These are phyloP conservation scores for Zootoca vivipara DNA, from an alignment of 2,113 vertebrate species.

Conservation along the genomic window DNA sequence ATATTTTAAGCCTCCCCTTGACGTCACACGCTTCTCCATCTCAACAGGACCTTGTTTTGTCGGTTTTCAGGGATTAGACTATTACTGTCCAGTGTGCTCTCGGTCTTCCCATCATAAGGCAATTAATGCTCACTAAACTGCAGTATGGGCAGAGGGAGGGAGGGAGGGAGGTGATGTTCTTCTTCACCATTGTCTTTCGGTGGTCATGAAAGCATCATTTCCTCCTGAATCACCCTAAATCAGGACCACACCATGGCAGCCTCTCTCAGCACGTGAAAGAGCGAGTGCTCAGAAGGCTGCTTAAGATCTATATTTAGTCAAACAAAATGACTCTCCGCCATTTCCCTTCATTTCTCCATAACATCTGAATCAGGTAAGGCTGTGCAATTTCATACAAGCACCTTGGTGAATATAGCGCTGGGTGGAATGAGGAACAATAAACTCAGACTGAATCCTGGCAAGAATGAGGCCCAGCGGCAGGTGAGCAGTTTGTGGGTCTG, in stretches of 20 bases:
- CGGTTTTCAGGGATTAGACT: conserved; percentile 5
- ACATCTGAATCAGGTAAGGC: too few species aligned
- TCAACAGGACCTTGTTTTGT: conserved; percentile 42
- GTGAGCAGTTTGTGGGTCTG: too few species aligned
- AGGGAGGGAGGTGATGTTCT: neutral
- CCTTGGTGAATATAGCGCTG: too few species aligned
- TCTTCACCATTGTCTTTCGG: neutral
- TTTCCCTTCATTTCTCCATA: too few species aligned
- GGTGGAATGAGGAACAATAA: too few species aligned
- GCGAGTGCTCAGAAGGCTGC: neutral
- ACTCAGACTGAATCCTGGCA: too few species aligned
- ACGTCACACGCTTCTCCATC: conserved; percentile 52
- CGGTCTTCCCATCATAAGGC: neutral
- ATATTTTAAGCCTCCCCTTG: conserved; percentile 66
- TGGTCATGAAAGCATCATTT: neutral
- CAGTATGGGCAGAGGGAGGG: neutral
- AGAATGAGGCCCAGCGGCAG: too few species aligned
- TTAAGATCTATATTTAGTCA: neutral
- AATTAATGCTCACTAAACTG: neutral
- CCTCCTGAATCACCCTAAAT: neutral
- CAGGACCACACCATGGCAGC: neutral
- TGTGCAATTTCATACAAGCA: too few species aligned
- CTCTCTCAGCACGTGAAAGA: neutral
- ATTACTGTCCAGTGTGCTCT: neutral
- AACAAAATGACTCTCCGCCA: too few species aligned